These are phyloP conservation scores for Euphydryas editha DNA, from an alignment of 2,888 invertebrate species.

Conservation along the genomic window DNA sequence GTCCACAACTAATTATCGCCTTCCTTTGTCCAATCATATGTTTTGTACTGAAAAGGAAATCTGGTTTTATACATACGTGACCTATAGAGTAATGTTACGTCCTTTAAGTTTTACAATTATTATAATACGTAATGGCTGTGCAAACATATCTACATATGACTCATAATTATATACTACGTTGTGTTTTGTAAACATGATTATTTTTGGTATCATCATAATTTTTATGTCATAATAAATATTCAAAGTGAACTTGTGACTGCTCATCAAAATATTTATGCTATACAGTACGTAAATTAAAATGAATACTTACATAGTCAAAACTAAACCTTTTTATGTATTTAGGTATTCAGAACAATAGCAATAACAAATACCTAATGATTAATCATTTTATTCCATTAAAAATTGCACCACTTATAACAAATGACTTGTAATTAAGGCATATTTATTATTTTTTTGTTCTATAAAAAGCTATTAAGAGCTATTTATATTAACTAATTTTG, in stretches of 20 bases:
- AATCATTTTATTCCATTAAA: too few species aligned
- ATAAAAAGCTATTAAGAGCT: too few species aligned
- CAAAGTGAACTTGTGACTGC: not conserved
- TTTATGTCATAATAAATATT: not conserved
- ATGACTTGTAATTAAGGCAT: too few species aligned
- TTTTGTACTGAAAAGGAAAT: constrained; percentile 69
- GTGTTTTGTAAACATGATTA: constrained; percentile 18
- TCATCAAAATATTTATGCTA: not conserved
- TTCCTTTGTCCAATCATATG: constrained; percentile 72
- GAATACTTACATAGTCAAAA: too few species aligned
- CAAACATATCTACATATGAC: constrained; percentile 24
- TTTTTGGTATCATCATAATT: constrained; percentile 12
- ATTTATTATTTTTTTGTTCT: too few species aligned
- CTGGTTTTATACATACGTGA: constrained; percentile 54
- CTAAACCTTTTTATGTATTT: too few species aligned
- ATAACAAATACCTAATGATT: too few species aligned
- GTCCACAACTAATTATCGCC: constrained; percentile 81
- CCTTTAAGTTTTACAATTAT: constrained; percentile 9
- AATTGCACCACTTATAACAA: too few species aligned
- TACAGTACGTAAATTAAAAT: not conserved
- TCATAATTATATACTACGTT: constrained; percentile 22
- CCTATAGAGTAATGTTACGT: constrained; percentile 26
- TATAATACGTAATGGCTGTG: constrained; percentile 3
- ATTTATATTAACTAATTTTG: too few species aligned
- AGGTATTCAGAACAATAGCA: too few species aligned